phyloP scores from a whole-genome alignment of 2,113 vertebrate genomes.

The Polypterus bichir region DNA sequence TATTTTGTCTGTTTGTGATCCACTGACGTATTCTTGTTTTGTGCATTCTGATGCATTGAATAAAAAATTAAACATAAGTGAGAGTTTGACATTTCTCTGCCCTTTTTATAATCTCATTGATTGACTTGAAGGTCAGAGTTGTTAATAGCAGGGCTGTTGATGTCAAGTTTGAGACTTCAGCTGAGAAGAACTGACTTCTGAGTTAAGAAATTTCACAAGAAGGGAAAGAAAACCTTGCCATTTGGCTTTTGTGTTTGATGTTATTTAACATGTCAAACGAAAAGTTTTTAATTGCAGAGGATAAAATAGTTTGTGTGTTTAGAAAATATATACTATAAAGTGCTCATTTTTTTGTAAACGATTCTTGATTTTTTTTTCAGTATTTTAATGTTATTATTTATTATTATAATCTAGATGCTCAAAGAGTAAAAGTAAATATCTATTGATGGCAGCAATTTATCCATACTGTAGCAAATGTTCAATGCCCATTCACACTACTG shows the following conservation, averaged over 20 bases:
- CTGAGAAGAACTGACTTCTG: conserved; percentile 43
- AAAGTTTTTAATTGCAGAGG: neutral
- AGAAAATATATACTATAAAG: too few species aligned
- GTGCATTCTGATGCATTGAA: conserved; percentile 34
- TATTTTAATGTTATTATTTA: too few species aligned
- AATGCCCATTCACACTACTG: too few species aligned
- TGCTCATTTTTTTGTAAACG: too few species aligned
- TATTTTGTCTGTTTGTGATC: conserved; percentile 13
- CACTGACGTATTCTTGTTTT: conserved; percentile 24
- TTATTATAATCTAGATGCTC: too few species aligned
- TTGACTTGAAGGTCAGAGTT: conserved; percentile 47
- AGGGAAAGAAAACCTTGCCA: neutral
- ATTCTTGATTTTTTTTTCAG: too few species aligned
- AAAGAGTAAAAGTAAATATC: too few species aligned
- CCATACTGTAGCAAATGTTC: too few species aligned
- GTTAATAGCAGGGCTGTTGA: conserved; percentile 4
- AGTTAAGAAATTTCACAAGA: conserved; percentile 17
- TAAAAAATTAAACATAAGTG: conserved; percentile 27
- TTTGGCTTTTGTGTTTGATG: neutral
- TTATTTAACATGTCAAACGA: neutral
- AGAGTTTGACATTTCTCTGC: conserved; percentile 50
- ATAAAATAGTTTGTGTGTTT: too few species aligned
- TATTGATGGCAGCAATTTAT: too few species aligned
- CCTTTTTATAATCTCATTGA: conserved; percentile 42
- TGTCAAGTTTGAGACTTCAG: conserved; percentile 35